These are phyloP conservation scores for Adrianichthys oophorus DNA, from an alignment of 2,797 vertebrate genomes.

Conservation along the genomic window DNA sequence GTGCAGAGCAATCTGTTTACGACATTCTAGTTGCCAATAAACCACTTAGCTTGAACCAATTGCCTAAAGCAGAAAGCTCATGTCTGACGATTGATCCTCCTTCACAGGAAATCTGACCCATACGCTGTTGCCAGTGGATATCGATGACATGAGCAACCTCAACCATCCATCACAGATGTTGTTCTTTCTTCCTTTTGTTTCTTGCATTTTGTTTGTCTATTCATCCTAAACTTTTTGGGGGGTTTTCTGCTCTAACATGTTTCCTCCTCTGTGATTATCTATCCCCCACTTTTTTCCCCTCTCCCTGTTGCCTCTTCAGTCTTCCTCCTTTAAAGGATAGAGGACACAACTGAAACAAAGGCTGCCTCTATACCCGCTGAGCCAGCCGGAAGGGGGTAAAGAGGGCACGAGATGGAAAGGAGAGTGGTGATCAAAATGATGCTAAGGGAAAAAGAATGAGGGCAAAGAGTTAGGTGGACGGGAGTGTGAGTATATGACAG, in stretches of 20 bases:
- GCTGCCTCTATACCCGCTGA: slow-evolving; percentile 67
- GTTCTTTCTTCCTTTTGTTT: slow-evolving; percentile 11
- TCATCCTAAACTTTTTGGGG: slow-evolving; percentile 20
- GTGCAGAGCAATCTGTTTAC: background rate
- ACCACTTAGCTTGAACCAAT: slow-evolving; percentile 26
- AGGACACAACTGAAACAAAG: slow-evolving; percentile 67
- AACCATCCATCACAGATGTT: slow-evolving; percentile 54
- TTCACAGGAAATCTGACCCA: slow-evolving; percentile 45
- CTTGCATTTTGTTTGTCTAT: background rate
- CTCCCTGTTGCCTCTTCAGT: slow-evolving; percentile 33
- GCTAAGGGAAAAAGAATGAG: slow-evolving; percentile 42
- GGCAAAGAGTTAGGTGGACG: slow-evolving; percentile 51
- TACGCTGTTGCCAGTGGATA: slow-evolving; percentile 48
- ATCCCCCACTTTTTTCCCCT: slow-evolving; percentile 22
- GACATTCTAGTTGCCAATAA: slow-evolving; percentile 29
- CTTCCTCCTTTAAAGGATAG: slow-evolving; percentile 58
- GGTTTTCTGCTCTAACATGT: slow-evolving; percentile 27
- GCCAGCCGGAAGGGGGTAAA: slow-evolving; percentile 58
- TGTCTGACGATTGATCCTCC: slow-evolving; percentile 22
- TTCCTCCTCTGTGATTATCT: slow-evolving; percentile 12
- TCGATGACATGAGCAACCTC: slow-evolving; percentile 63
- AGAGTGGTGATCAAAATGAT: slow-evolving; percentile 43
- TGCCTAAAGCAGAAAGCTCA: slow-evolving; percentile 27
- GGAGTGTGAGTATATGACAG: slow-evolving; percentile 25
- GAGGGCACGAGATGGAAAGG: slow-evolving; percentile 4